Evolutionary conservation across 2,113 vertebrate genomes (phyloP).

Genomic region (Serinus canaria): DNA sequence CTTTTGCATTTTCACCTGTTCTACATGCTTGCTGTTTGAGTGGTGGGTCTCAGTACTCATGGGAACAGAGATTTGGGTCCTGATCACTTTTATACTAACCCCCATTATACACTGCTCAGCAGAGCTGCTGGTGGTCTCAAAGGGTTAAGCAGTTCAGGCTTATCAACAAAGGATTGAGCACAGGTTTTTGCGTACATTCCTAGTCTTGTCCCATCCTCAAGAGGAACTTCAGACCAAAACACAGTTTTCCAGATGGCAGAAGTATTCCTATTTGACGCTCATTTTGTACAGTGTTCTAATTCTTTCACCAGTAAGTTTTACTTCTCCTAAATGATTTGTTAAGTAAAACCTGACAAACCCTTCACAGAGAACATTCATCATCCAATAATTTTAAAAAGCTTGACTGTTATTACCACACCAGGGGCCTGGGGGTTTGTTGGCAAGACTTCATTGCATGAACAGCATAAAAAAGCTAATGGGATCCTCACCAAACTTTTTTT

Average conservation of each 20-base stretch:
- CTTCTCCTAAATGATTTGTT: not conserved
- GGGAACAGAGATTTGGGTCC: not conserved
- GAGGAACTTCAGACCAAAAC: not conserved
- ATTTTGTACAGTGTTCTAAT: not conserved
- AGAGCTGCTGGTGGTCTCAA: not conserved
- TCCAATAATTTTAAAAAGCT: not conserved
- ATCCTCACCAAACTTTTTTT: not conserved
- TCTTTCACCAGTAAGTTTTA: not conserved
- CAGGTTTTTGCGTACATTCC: not conserved
- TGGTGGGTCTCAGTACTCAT: fast-evolving
- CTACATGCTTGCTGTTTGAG: not conserved
- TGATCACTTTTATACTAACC: not conserved
- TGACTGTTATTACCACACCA: not conserved
- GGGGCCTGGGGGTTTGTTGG: not conserved
- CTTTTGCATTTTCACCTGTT: not conserved
- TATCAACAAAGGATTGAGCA: not conserved
- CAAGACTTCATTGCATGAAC: not conserved
- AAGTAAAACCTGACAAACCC: not conserved
- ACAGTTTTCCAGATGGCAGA: not conserved
- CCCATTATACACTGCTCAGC: not conserved
- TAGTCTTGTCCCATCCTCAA: not conserved
- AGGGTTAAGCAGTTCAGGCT: not conserved
- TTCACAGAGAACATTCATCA: not conserved
- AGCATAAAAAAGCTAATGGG: not conserved
- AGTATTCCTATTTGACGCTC: not conserved